phyloP scores from a whole-genome alignment of 2,797 vertebrate genomes.

The Sebastes itinus region DNA sequence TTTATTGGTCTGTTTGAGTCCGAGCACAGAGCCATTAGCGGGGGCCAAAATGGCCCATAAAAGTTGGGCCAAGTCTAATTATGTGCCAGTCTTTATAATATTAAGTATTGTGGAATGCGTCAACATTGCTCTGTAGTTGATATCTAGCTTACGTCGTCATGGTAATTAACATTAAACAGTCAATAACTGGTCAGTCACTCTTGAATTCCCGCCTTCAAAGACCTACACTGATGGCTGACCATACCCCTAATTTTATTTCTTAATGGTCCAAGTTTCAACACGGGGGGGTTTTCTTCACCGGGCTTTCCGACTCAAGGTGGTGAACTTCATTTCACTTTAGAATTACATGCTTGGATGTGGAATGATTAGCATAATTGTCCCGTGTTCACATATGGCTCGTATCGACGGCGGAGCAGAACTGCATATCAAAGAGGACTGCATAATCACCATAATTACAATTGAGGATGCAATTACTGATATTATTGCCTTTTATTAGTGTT shows the following conservation, averaged over 20 bases:
- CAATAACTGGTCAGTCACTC: constrained; percentile 56
- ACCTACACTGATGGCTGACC: constrained; percentile 59
- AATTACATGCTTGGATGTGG: constrained; percentile 68
- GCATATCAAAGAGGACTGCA: constrained; percentile 77
- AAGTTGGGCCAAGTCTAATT: constrained; percentile 81
- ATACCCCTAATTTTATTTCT: constrained; percentile 51
- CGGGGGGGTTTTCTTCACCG: constrained; percentile 43
- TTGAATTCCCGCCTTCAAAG: constrained; percentile 50
- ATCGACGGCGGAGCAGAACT: constrained; percentile 69
- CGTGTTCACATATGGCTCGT: constrained; percentile 78
- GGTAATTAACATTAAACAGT: constrained; percentile 69
- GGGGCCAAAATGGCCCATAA: constrained; percentile 79
- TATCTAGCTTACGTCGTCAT: constrained; percentile 55
- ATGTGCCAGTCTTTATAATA: constrained; percentile 67
- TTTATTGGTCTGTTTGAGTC: constrained; percentile 84
- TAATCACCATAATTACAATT: constrained; percentile 82
- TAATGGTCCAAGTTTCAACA: constrained; percentile 50
- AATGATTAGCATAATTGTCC: constrained; percentile 79
- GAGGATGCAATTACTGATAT: constrained; percentile 82
- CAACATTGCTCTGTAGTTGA: constrained; percentile 58
- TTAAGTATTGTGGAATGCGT: constrained; percentile 67
- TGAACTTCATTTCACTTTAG: constrained; percentile 78
- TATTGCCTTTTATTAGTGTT: constrained; percentile 75
- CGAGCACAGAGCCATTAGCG: constrained; percentile 77
- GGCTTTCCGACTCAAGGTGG: constrained; percentile 61